Evolutionary conservation across 2,113 vertebrate species (phyloP), one percentile per base, ranked within the genome.

Genomic region (Xyrauchen texanus): DNA sequence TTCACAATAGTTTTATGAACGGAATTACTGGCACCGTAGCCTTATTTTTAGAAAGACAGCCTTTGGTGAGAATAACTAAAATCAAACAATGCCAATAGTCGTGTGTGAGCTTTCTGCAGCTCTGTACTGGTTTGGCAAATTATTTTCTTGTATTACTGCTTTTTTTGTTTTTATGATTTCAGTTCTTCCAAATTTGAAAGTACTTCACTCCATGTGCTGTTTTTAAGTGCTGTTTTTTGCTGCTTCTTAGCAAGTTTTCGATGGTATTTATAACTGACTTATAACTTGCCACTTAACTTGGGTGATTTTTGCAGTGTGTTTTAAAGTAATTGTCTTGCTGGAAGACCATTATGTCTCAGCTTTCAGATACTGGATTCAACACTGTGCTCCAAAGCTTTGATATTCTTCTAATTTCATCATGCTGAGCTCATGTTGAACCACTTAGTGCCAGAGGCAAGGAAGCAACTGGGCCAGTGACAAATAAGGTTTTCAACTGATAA

Each of bases 381-480:
- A 72, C 42, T 44, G 7, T 60, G 8, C n/a, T 72, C 5, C 53
- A 58, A 58, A 11, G 13, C 5, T 46, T 60, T 21, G 15, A 15
- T 6, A 45, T 46, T 72, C 55, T 16, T 72, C 4, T 72, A 57
- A 72, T 21, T 21, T 60, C 44, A 60, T 72, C 69, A 47, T 11
- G 55, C 55, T 34, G 15, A 11, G 42, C 11, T 13, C 69, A 58
- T 13, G 69, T 72, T 72, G 42, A 72, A 71, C 53, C 34, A 58
- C 1, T 16, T 42, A 4, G 53, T 72, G 53, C 69, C 69, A 72
- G 13, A 58, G 69, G 69, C 69, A 72, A 72, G 5, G 16, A 45
- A 10, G 8, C 52, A 71, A 6, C 68, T 7, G 4, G 12, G n/a
- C n/a, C n/a, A n/a, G n/a, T n/a, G n/a, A n/a, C n/a, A n/a, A n/a